phyloP scores from a whole-genome alignment of 2,888 invertebrate species.

The Zaprionus lineosus region DNA sequence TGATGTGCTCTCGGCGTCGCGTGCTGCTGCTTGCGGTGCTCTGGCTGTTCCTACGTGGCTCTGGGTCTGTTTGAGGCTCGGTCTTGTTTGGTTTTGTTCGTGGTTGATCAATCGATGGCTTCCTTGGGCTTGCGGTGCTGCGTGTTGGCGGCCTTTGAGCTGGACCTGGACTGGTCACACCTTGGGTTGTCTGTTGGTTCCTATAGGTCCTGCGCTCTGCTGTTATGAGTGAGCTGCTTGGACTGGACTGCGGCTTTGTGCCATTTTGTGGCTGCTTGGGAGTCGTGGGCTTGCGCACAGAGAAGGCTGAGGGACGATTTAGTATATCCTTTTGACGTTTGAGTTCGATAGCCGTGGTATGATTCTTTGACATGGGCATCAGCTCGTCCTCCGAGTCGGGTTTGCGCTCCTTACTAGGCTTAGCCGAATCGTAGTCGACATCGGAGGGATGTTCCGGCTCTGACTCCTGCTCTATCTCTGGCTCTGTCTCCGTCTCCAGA shows the following conservation, averaged over 20 bases:
- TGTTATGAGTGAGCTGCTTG: conserved; percentile 46
- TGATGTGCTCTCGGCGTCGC: conserved; percentile 53
- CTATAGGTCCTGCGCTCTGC: conserved; percentile 50
- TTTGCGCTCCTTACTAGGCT: conserved; percentile 32
- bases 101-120: conserved; percentile 21
- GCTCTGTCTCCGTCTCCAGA: conserved; percentile 55
- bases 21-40: conserved; percentile 20
- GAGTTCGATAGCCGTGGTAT: conserved; percentile 74
- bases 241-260: conserved; percentile 13
- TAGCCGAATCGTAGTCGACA: no score
- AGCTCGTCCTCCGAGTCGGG: conserved; percentile 86
- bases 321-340: conserved; percentile 83
- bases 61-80: conserved; percentile 5
- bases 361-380: conserved; percentile 85
- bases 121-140: conserved; percentile 13
- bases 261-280: conserved; percentile 18
- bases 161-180: conserved; percentile 10
- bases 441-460: conserved; percentile 34
- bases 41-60: conserved; percentile 19
- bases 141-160: conserved; percentile 29
- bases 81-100: conserved; percentile 6
- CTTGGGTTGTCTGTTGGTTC: conserved; percentile 25
- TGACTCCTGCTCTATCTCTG: conserved; percentile 47
- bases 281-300: conserved; percentile 22
- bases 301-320: conserved; percentile 83